These are phyloP conservation scores for Agriopis marginaria DNA, from an alignment of 2,888 invertebrate species.

Conservation along the genomic window DNA sequence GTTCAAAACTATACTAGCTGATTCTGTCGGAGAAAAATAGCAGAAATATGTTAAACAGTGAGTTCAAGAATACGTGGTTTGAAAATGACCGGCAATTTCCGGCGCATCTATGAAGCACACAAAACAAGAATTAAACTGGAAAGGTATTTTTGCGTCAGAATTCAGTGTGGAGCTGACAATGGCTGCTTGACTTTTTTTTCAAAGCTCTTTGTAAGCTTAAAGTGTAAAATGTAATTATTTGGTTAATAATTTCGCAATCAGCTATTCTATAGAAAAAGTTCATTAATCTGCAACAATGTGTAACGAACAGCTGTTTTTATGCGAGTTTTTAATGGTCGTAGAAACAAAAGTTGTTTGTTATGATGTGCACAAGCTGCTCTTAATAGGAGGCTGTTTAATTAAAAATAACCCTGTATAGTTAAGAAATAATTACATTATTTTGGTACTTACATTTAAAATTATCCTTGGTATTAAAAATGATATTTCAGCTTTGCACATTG, in stretches of 20 bases:
- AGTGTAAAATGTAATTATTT: too few species aligned
- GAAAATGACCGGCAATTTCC: constrained; percentile 25
- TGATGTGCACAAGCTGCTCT: too few species aligned
- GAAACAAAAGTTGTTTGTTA: too few species aligned
- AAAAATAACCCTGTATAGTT: too few species aligned
- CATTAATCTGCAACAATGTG: too few species aligned
- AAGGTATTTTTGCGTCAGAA: not conserved
- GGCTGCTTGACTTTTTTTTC: constrained; percentile 4
- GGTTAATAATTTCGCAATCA: too few species aligned
- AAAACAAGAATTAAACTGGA: constrained; percentile 21
- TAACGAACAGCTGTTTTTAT: too few species aligned
- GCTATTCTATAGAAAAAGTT: too few species aligned
- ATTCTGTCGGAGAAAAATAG: not conserved
- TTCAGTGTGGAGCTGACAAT: constrained; percentile 8
- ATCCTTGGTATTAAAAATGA: constrained; percentile 91
- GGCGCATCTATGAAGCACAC: constrained; percentile 5
- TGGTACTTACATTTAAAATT: constrained; percentile 89
- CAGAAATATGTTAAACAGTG: constrained; percentile 13
- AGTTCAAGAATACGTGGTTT: constrained; percentile 4
- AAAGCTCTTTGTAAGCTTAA: not conserved
- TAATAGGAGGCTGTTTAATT: too few species aligned
- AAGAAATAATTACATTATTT: not conserved
- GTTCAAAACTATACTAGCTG: too few species aligned
- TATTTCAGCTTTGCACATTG: constrained; percentile 92
- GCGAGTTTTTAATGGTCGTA: too few species aligned